Base-by-base conservation (phyloP, 2,888 invertebrate species). In the Tortrix viridana region DNA sequence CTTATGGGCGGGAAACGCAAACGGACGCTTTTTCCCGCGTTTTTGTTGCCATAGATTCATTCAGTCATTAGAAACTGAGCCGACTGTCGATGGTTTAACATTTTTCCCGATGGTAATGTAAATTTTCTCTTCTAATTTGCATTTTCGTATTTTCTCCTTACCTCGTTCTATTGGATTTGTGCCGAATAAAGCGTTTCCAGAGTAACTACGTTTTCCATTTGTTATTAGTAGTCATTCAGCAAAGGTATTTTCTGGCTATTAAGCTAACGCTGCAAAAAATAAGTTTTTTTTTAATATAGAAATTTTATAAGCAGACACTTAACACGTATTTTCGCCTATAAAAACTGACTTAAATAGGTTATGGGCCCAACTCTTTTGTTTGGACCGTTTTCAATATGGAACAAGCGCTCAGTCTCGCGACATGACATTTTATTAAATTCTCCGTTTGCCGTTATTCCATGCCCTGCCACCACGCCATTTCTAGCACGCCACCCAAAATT, bases 351-450 rank as follows among this genome's bases (percentile, higher is more conserved):
- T 16, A 41, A 53, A 41, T 53, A 22, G 20, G 38, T 22, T 41
- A 55, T 44, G 23, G 16, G 22, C 9, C 20, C 9, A 41, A 22
- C 26, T 44, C 49, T 49, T 49, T 44, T 54, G 54, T 55, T 44
- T 19, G 4, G 43, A 44, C 18, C 53, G 53, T 41, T 41, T 53
- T 41, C 53, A 53, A 53, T 53, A 53, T 53, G 53, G 9, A 41
- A 50, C 50, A 50, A 53, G 44, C 54, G 9, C 26, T 18, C 54
- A 43, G 22, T 14, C 9, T 23, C 20, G 23, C 18, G 49, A 38
- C 53, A 77, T 78, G 81, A 79, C 83, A 73, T 83, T 86, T 84
- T 84, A 86, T 86, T 84, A 85, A 86, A 85, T 83, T 82, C 80
- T 74, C 75, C 78, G 75, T 77, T 74, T 72, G 72, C 65, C 38